These are phyloP conservation scores for Pelosia muscerda DNA, from an alignment of 2,888 invertebrate genomes.

Conservation along the genomic window DNA sequence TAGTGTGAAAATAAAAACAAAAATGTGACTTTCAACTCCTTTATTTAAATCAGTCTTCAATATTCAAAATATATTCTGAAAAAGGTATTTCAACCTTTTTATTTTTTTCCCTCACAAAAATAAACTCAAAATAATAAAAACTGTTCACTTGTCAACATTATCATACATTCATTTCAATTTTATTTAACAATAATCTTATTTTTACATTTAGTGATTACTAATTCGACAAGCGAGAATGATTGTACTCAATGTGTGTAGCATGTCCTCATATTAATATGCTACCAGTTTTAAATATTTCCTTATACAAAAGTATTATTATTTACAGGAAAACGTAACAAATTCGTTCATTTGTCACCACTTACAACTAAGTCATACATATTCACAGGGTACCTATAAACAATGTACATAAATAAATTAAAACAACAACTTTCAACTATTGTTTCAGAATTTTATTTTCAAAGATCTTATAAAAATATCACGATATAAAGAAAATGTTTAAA, in stretches of 20 bases:
- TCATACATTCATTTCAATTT: neutral
- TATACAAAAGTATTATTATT: neutral
- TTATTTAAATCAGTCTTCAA: constrained; percentile 52
- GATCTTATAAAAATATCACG: constrained; percentile 47
- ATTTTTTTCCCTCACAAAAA: constrained; percentile 25
- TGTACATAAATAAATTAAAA: constrained; percentile 46
- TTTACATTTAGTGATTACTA: neutral
- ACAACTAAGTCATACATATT: constrained; percentile 35
- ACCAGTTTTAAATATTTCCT: neutral
- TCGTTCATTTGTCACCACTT: constrained; percentile 20
- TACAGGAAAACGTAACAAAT: constrained; percentile 14
- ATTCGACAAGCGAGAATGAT: constrained; percentile 8
- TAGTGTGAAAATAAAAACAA: constrained; percentile 40
- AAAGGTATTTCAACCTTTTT: constrained; percentile 33
- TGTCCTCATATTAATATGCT: neutral
- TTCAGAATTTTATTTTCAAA: constrained; percentile 48
- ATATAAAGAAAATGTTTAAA: constrained; percentile 11
- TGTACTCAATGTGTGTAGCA: constrained; percentile 17
- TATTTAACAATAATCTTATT: neutral
- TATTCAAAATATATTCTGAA: constrained; percentile 34
- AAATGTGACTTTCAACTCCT: constrained; percentile 37
- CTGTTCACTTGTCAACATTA: constrained; percentile 10
- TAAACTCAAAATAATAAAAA: constrained; percentile 25
- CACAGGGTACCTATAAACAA: constrained; percentile 38
- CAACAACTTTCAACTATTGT: constrained; percentile 32